Percentiles rank a stretch among this genome's conserved stretches.
phyloP scores from a whole-genome alignment of 2,888 invertebrate species.

The Ectropis crepuscularia region DNA sequence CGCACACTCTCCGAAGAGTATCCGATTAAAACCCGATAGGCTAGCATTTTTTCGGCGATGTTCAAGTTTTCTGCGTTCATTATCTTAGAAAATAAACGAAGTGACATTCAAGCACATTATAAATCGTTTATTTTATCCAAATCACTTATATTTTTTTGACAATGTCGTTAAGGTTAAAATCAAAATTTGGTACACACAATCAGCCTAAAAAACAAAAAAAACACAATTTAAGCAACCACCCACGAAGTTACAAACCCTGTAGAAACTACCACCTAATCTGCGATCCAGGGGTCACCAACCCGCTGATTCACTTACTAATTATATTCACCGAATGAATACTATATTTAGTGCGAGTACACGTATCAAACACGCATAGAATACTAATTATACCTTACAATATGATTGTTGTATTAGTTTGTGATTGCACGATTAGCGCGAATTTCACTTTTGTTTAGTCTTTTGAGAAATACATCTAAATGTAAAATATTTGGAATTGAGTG shows the following conservation, averaged over 20 bases:
- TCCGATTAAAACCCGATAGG: too few species aligned
- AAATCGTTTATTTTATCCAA: too few species aligned
- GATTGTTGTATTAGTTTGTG: constrained; percentile 4
- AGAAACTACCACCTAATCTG: constrained; percentile 8
- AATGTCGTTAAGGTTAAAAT: too few species aligned
- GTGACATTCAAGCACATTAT: too few species aligned
- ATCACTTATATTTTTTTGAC: too few species aligned
- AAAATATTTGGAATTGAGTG: not conserved
- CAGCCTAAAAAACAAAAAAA: not conserved
- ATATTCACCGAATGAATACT: constrained; percentile 34
- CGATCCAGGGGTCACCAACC: constrained; percentile 32
- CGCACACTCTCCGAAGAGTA: too few species aligned
- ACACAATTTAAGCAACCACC: not conserved
- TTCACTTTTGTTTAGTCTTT: constrained; percentile 11
- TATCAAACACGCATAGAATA: constrained; percentile 22
- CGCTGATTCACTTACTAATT: constrained; percentile 37
- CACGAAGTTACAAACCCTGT: constrained; percentile 3
- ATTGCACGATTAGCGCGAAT: constrained; percentile 15
- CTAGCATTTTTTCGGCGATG: too few species aligned
- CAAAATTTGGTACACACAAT: not conserved
- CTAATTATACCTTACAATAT: constrained; percentile 15
- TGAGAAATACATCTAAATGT: constrained; percentile 1
- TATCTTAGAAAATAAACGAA: too few species aligned
- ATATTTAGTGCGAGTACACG: constrained; percentile 35
- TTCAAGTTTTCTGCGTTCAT: too few species aligned